Percentiles rank a stretch among this genome's conserved stretches.
Evolutionary conservation across 2,113 vertebrate genomes (phyloP).

Genomic region (Labrus mixtus): DNA sequence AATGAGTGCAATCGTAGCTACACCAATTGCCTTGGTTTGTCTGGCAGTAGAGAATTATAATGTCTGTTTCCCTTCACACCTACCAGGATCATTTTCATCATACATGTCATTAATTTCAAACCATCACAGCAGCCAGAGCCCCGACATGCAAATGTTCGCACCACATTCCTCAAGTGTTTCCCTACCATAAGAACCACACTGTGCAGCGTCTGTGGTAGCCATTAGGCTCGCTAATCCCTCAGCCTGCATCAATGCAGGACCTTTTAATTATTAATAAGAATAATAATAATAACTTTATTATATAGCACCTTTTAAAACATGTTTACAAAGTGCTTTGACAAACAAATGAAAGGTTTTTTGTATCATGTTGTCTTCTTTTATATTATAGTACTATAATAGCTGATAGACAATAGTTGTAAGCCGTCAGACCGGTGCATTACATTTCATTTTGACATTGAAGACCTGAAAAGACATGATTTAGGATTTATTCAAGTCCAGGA

Average conservation of each 20-base stretch:
- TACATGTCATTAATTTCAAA: slow-evolving; percentile 66
- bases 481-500: not conserved
- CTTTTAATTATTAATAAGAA: too few species aligned
- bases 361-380: too few species aligned
- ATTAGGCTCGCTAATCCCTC: not conserved
- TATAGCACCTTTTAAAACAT: too few species aligned
- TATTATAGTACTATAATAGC: not conserved
- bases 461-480: too few species aligned
- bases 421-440: not conserved
- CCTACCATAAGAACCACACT: slow-evolving; percentile 10
- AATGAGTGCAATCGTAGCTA: slow-evolving; percentile 38
- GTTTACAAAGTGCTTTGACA: too few species aligned
- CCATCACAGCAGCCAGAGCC: slow-evolving; percentile 36
- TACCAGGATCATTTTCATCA: slow-evolving; percentile 41
- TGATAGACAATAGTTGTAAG: not conserved
- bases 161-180: slow-evolving; percentile 9
- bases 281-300: too few species aligned
- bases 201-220: slow-evolving; percentile 9
- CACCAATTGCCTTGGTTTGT: slow-evolving; percentile 55
- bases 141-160: not conserved
- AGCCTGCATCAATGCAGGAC: not conserved
- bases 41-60: slow-evolving; percentile 44
- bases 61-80: slow-evolving; percentile 39
- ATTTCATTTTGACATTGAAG: not conserved
- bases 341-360: too few species aligned